Base-by-base conservation (phyloP, 64 coral and sea anemone genomes). In the Montipora foliosa region DNA sequence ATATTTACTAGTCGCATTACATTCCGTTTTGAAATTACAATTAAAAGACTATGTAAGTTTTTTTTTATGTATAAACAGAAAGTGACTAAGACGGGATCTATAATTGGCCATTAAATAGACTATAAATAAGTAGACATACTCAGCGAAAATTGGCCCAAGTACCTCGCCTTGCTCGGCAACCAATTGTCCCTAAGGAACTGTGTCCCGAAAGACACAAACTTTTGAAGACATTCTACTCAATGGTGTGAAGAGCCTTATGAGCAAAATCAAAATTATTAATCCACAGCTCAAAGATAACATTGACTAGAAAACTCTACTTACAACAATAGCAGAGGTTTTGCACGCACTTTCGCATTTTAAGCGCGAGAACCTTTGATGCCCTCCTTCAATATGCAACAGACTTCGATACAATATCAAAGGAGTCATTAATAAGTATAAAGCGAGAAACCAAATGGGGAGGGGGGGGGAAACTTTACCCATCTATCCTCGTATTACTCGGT, bases 311-410 rank as follows among this genome's bases (percentile, higher is more conserved):
- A 74, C 83, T 14, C 74, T 87, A 72, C 52, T 55, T 7, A 55
- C 1, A 5, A 55, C 83, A 87, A 72, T 87, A 87, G 83, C 72
- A 87, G 83, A 87, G 64, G 72, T 48, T 87, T 48, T 87, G 44
- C 82, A 93, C 47, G 91, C 25, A 11, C 44, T 78, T 49, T 93
- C 81, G 47, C 79, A 82, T 74, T 66, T 66, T 17, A 66, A 66
- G 15, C 61, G 15, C 11, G 5, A 66, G 15, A 66, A 93, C 91
- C 47, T 93, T 87, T 87, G 86, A 84, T 73, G 68, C 29, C 29
- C 29, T 76, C 6, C 74, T 93, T 67, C 91, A 93, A 75, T 93
- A 93, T 87, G 91, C 91, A 16, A 85, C 64, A 76, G 91, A 88
- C 24, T 79, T 93, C 47, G 76, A 57, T 11, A 81, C 84, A 9